Evolutionary conservation across 2,113 vertebrate genomes (phyloP).

Genomic region (Carassius carassius): DNA sequence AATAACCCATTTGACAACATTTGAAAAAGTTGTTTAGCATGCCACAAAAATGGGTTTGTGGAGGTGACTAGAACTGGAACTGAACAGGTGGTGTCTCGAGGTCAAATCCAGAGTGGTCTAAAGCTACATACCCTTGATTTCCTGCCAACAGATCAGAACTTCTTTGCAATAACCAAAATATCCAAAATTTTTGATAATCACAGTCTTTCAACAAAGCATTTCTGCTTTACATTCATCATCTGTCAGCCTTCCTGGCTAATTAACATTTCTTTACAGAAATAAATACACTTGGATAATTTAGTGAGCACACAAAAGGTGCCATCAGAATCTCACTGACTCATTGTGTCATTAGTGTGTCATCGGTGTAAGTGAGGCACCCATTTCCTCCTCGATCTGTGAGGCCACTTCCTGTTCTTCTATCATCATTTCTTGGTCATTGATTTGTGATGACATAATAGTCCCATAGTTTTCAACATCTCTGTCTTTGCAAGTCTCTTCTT

Average conservation of each 20-base stretch:
- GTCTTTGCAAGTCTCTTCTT: slow-evolving; percentile 19
- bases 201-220: slow-evolving; percentile 58
- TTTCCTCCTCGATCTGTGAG: slow-evolving; percentile 41
- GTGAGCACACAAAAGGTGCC: not conserved
- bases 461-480: slow-evolving; percentile 37
- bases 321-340: not conserved
- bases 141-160: slow-evolving; percentile 7
- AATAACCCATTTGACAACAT: not conserved
- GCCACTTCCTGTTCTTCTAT: slow-evolving; percentile 61
- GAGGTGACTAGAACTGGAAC: not conserved
- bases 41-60: not conserved
- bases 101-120: slow-evolving; percentile 20
- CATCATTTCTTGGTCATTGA: slow-evolving; percentile 61
- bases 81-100: not conserved
- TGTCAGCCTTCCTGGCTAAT: slow-evolving; percentile 21
- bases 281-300: slow-evolving; percentile 62
- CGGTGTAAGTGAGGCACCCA: slow-evolving; percentile 55
- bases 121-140: slow-evolving; percentile 20
- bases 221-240: slow-evolving; percentile 61
- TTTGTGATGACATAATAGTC: slow-evolving; percentile 34
- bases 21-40: not conserved
- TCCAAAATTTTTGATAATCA: slow-evolving; percentile 52
- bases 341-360: slow-evolving; percentile 67
- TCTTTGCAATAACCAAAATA: not conserved
- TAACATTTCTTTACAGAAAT: slow-evolving; percentile 61